phyloP scores from a whole-genome alignment of 2,797 vertebrate genomes.

The Girardinus metallicus region DNA sequence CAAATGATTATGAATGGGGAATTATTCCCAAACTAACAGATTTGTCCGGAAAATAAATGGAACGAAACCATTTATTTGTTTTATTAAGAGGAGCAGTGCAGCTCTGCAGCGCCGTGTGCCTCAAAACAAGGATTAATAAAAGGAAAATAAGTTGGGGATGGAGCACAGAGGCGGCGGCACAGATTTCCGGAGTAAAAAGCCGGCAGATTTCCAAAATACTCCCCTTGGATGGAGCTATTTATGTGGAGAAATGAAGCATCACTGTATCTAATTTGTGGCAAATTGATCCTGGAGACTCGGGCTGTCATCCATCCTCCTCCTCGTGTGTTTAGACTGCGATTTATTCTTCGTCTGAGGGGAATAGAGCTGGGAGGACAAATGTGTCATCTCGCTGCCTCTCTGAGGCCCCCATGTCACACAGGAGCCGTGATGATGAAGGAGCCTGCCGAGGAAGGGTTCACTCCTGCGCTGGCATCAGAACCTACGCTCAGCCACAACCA shows the following conservation, averaged over 20 bases:
- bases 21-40: not conserved
- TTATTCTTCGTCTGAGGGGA: conserved; percentile 51
- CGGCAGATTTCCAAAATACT: conserved; percentile 63
- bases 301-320: conserved; percentile 66
- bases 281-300: conserved; percentile 71
- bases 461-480: conserved; percentile 24
- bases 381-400: conserved; percentile 49
- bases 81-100: conserved; percentile 21
- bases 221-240: conserved; percentile 65
- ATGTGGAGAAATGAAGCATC: conserved; percentile 77
- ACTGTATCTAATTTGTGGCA: conserved; percentile 77
- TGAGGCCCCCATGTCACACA: conserved; percentile 44
- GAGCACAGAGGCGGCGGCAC: conserved; percentile 7
- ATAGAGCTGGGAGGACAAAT: conserved; percentile 57
- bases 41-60: not conserved
- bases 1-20: conserved; percentile 1
- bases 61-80: conserved; percentile 4
- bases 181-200: conserved; percentile 45
- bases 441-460: conserved; percentile 25
- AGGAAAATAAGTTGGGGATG: conserved; percentile 30
- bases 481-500: not conserved
- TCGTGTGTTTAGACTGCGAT: conserved; percentile 58
- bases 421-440: conserved; percentile 43
- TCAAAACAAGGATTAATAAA: conserved; percentile 39
- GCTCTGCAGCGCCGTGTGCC: conserved; percentile 8